Conservation (phyloP, 1,140 invertebrate genomes). For the Globodera ellingtonae region DNA sequence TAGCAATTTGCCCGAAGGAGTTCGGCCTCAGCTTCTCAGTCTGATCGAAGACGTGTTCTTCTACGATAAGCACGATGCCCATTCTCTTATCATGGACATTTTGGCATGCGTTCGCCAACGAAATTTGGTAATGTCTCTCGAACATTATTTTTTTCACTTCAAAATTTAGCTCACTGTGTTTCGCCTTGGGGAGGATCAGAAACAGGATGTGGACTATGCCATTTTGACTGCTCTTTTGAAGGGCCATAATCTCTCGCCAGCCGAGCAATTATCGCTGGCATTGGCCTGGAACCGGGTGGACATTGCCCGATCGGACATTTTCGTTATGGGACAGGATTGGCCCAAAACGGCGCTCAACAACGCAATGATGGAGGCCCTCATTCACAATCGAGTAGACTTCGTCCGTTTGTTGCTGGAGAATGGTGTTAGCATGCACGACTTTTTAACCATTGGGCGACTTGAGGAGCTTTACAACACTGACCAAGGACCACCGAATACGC, state of each 20-base stretch:
- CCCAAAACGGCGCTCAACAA: conserved; percentile 67
- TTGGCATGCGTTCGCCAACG: conserved; percentile 35
- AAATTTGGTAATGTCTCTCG: background rate
- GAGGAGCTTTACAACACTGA: conserved; percentile 93
- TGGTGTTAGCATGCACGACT: conserved; percentile 94
- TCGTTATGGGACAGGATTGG: conserved; percentile 77
- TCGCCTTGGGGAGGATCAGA: conserved; percentile 55
- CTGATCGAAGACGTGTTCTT: conserved; percentile 36
- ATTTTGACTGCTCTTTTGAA: conserved; percentile 64
- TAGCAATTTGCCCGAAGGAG: conserved; percentile 35
- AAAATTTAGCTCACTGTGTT: conserved; percentile 53
- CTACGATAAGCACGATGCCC: conserved; percentile 31
- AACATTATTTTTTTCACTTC: background rate
- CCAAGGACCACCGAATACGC: conserved; percentile 82
- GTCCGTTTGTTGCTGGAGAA: conserved; percentile 82
- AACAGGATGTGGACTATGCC: conserved; percentile 61
- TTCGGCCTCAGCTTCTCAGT: conserved; percentile 33
- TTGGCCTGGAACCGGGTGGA: conserved; percentile 97
- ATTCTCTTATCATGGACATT: conserved; percentile 34
- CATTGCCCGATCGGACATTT: conserved; percentile 87
- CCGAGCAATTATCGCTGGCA: conserved; percentile 71
- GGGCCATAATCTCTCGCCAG: conserved; percentile 61
- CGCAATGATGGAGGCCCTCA: conserved; percentile 95
- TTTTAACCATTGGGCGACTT: conserved; percentile 87
- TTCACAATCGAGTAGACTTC: conserved; percentile 94